phyloP scores from a whole-genome alignment of 2,888 invertebrate genomes.

The Odontothrips loti region DNA sequence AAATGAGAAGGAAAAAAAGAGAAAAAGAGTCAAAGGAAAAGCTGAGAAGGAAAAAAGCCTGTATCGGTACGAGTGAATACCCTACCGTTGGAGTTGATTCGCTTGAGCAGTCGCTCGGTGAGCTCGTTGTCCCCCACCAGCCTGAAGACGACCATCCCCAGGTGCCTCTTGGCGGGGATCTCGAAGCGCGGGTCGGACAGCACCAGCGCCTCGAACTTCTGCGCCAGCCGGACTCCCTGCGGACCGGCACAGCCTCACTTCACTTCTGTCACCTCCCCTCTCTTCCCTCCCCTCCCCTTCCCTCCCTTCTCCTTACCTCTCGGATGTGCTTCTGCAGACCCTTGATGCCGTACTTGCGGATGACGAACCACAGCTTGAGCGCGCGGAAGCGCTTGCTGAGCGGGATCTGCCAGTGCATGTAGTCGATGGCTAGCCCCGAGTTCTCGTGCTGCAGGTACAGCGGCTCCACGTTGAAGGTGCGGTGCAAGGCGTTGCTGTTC shows the following conservation, averaged over 20 bases:
- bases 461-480: conserved; percentile 97
- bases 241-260: no score
- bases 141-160: conserved; percentile 88
- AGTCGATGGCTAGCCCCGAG: conserved; percentile 61
- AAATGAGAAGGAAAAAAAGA: no score
- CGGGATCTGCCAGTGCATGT: conserved; percentile 95
- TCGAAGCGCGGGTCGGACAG: conserved; percentile 81
- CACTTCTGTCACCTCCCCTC: no score
- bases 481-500: conserved; percentile 86
- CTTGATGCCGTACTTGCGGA: conserved; percentile 85
- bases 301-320: conserved; percentile 68
- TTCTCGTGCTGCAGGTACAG: conserved; percentile 96
- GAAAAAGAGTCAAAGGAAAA: no score
- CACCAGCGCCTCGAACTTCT: conserved; percentile 84
- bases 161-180: conserved; percentile 77
- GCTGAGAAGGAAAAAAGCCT: no score
- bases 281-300: neutral
- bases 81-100: conserved; percentile 78
- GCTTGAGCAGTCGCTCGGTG: conserved; percentile 83
- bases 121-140: conserved; percentile 78
- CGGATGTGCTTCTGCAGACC: conserved; percentile 91
- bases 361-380: conserved; percentile 93
- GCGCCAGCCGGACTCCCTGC: conserved; percentile 83
- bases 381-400: conserved; percentile 89
- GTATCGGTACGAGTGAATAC: no score